These are phyloP conservation scores for Parascotia fuliginaria DNA, from an alignment of 2,888 invertebrate species.

Conservation along the genomic window DNA sequence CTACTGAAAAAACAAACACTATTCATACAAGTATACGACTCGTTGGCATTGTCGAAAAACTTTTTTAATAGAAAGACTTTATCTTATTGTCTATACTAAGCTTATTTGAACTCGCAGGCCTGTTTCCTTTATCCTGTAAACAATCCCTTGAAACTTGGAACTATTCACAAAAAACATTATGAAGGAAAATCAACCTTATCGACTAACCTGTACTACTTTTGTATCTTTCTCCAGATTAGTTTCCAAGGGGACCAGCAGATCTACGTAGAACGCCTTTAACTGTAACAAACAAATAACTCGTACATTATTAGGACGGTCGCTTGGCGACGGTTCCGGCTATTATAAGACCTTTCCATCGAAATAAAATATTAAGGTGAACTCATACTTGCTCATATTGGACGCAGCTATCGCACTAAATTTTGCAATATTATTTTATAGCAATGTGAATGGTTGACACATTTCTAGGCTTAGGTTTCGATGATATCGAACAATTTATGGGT, in stretches of 20 bases:
- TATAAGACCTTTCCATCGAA: slow-evolving; percentile 2
- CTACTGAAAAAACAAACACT: slow-evolving; percentile 26
- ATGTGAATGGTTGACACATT: neutral
- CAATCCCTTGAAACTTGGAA: slow-evolving; percentile 58
- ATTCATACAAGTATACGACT: slow-evolving; percentile 26
- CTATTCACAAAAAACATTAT: slow-evolving; percentile 63
- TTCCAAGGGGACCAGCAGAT: slow-evolving; percentile 96
- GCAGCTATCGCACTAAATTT: neutral
- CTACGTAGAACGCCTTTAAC: slow-evolving; percentile 97
- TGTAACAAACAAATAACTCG: slow-evolving; percentile 77
- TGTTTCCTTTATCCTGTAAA: slow-evolving; percentile 62
- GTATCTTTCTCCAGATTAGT: slow-evolving; percentile 97
- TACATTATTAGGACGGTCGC: slow-evolving; percentile 45
- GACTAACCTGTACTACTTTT: slow-evolving; percentile 94
- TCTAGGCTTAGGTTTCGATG: neutral
- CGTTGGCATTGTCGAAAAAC: slow-evolving; percentile 52
- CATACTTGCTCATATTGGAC: neutral
- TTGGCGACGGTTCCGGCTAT: slow-evolving; percentile 22
- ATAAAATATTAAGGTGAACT: neutral
- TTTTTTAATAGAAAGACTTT: slow-evolving; percentile 74
- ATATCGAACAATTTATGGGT: neutral
- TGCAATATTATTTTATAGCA: neutral
- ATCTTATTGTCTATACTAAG: slow-evolving; percentile 60
- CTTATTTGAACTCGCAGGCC: slow-evolving; percentile 60
- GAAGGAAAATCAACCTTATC: slow-evolving; percentile 58